Conservation (phyloP, 2,797 vertebrate species). For the Lepilemur septentrionalis region DNA sequence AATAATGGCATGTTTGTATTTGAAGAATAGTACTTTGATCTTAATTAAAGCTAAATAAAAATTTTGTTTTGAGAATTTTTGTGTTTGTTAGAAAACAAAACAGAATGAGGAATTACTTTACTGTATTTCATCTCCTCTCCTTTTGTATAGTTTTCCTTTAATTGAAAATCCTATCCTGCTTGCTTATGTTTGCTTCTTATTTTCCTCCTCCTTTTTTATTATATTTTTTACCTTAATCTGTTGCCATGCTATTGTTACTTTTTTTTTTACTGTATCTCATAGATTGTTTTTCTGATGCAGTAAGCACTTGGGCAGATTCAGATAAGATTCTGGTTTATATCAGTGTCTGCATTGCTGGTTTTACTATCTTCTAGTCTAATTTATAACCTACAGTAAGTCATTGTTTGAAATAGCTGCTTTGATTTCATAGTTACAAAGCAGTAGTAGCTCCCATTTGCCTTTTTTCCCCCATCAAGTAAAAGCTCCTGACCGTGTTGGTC, state of each 20-base stretch:
- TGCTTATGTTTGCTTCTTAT: not conserved
- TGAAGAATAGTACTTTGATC: constrained; percentile 27
- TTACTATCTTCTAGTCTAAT: not conserved
- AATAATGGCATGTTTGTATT: constrained; percentile 39
- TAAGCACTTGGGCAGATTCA: not conserved
- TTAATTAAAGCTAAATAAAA: constrained; percentile 26
- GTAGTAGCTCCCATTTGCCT: not conserved
- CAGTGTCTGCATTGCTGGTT: constrained; percentile 40
- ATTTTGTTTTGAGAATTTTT: constrained; percentile 43
- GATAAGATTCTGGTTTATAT: constrained; percentile 41
- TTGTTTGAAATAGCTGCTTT: constrained; percentile 23
- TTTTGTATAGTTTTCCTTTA: not conserved
- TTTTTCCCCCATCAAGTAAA: not conserved
- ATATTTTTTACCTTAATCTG: constrained; percentile 8
- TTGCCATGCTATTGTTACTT: constrained; percentile 40
- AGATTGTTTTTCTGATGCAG: not conserved
- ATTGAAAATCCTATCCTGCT: not conserved
- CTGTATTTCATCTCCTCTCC: not conserved
- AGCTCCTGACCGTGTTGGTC: not conserved
- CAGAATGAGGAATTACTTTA: not conserved
- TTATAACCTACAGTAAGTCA: constrained; percentile 3
- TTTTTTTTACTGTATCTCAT: constrained; percentile 34
- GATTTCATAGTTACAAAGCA: constrained; percentile 40
- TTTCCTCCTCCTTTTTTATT: not conserved
- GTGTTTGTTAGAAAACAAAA: constrained; percentile 41